phyloP scores from a whole-genome alignment of 2,888 invertebrate species.

The Diaphora mendica region DNA sequence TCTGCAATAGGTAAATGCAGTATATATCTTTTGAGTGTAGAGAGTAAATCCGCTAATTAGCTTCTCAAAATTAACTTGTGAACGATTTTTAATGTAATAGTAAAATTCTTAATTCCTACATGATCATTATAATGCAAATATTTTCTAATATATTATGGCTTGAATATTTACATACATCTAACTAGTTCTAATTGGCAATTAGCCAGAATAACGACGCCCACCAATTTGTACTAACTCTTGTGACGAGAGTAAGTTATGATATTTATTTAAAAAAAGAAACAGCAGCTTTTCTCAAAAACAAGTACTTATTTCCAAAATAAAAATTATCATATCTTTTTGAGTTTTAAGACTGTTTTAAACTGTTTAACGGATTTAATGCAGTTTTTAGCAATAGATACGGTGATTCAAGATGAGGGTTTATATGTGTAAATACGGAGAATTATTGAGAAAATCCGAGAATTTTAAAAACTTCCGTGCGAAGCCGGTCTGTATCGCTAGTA shows the following conservation, averaged over 20 bases:
- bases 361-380: no score
- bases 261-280: background rate
- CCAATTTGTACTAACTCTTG: background rate
- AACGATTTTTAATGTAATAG: background rate
- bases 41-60: background rate
- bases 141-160: conserved; percentile 5
- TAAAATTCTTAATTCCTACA: background rate
- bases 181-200: conserved; percentile 22
- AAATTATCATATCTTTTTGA: background rate
- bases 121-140: conserved; percentile 24
- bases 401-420: no score
- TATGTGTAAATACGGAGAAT: no score
- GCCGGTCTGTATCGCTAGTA: no score
- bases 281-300: background rate
- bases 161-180: conserved; percentile 13
- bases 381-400: no score
- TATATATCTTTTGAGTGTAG: background rate
- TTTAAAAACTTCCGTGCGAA: no score
- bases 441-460: no score
- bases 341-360: no score
- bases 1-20: background rate
- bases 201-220: conserved; percentile 7
- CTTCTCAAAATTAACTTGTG: background rate
- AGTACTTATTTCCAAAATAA: background rate
- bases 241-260: background rate